A percentile compares a stretch with the other conserved stretches of the same genome.
Evolutionary conservation across 2,113 vertebrate species (phyloP).

Genomic region (Anhinga anhinga): DNA sequence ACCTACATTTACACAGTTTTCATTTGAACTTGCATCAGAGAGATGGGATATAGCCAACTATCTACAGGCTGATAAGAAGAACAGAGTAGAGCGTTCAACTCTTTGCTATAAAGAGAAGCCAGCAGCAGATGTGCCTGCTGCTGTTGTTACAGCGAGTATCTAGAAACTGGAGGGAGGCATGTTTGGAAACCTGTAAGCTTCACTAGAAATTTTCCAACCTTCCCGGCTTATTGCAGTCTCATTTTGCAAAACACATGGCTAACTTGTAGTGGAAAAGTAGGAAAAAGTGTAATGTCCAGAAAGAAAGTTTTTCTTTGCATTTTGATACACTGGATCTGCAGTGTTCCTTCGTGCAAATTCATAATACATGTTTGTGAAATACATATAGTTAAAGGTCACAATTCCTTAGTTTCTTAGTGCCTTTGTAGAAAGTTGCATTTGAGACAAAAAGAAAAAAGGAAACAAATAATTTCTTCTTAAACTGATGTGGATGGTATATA

Average conservation of each 20-base stretch:
- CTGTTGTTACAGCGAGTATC: background rate
- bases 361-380: background rate
- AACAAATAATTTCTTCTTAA: background rate
- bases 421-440: background rate
- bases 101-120: background rate
- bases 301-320: background rate
- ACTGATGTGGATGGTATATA: background rate
- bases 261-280: background rate
- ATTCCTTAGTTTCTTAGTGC: background rate
- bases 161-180: background rate
- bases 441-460: background rate
- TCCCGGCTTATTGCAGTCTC: background rate
- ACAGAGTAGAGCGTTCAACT: background rate
- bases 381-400: background rate
- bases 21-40: background rate
- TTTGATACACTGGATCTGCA: background rate
- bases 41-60: background rate
- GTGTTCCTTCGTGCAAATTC: background rate
- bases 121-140: background rate
- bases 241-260: background rate
- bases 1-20: background rate
- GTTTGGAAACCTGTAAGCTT: background rate
- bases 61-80: background rate
- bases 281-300: background rate
- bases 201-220: background rate